Percentiles rank a stretch among this genome's conserved stretches.
Conservation (phyloP, 2,113 vertebrate genomes). For the Heterotis niloticus region DNA sequence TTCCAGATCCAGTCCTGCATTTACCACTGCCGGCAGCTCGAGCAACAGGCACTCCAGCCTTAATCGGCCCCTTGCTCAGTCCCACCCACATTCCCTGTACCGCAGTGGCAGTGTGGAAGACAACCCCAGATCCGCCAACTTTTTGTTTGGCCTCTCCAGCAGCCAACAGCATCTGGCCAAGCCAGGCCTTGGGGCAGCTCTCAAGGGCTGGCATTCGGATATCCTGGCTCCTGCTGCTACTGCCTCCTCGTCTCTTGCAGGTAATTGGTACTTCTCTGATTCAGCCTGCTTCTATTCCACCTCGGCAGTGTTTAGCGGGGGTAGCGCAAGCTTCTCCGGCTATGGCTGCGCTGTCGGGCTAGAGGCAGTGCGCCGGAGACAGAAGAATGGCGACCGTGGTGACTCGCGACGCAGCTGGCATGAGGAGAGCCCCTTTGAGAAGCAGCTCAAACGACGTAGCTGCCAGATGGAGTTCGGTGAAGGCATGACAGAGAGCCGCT, state of each 20-base stretch:
- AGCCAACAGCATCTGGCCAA: conserved; percentile 82
- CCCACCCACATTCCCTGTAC: conserved; percentile 63
- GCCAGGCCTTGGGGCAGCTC: conserved; percentile 57
- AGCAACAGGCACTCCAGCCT: conserved; percentile 45
- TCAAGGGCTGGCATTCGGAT: conserved; percentile 93
- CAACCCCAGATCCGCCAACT: conserved; percentile 62
- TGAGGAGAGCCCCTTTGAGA: conserved; percentile 92
- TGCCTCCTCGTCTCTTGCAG: conserved; percentile 66
- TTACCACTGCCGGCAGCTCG: conserved; percentile 36
- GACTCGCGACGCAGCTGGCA: conserved; percentile 93
- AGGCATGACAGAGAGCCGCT: conserved; percentile 68
- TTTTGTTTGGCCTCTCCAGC: conserved; percentile 76
- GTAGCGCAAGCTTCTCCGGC: conserved; percentile 45
- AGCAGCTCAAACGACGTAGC: conserved; percentile 89
- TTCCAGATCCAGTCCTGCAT: conserved; percentile 34
- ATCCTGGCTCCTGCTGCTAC: conserved; percentile 74
- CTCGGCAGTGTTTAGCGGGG: conserved; percentile 71
- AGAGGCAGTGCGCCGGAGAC: conserved; percentile 70
- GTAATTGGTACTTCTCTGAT: conserved; percentile 84
- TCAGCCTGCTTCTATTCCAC: conserved; percentile 78
- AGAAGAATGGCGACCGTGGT: conserved; percentile 61
- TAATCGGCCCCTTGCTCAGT: conserved; percentile 41
- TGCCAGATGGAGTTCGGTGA: conserved; percentile 96
- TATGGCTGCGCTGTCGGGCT: conserved; percentile 71
- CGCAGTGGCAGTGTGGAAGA: conserved; percentile 87